Percentiles rank a stretch among this genome's conserved stretches.
phyloP scores from a whole-genome alignment of 2,888 invertebrate genomes.

The Clostera curtula region DNA sequence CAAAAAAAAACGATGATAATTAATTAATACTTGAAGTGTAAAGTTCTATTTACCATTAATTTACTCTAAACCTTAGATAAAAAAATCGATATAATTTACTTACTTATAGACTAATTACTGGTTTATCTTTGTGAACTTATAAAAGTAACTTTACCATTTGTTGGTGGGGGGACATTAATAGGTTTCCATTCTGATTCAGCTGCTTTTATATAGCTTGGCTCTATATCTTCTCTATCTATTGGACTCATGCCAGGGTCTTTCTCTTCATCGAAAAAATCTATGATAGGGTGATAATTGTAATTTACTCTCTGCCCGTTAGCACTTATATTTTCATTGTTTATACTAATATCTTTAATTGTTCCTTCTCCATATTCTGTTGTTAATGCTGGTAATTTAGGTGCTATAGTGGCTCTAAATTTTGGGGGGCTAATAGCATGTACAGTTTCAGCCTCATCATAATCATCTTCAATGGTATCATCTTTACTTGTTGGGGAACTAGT shows the following conservation, averaged over 20 bases:
- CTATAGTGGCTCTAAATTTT: slow-evolving; percentile 42
- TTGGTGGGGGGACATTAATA: slow-evolving; percentile 47
- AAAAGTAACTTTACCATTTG: too few relatives aligned
- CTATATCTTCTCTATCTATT: slow-evolving; percentile 58
- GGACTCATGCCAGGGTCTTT: slow-evolving; percentile 43
- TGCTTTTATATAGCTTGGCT: slow-evolving; percentile 34
- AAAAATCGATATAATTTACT: too few relatives aligned
- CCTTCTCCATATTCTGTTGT: slow-evolving; percentile 36
- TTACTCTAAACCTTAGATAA: too few relatives aligned
- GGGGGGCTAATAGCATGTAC: slow-evolving; percentile 30
- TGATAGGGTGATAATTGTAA: slow-evolving; percentile 89
- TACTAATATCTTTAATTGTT: slow-evolving; percentile 28
- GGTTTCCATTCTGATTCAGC: slow-evolving; percentile 68
- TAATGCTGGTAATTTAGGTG: slow-evolving; percentile 49
- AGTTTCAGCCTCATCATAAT: slow-evolving; percentile 46
- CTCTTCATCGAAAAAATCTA: slow-evolving; percentile 81
- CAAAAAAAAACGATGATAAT: too few relatives aligned
- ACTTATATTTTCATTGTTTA: slow-evolving; percentile 31
- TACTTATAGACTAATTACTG: too few relatives aligned
- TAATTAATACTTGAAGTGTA: too few relatives aligned
- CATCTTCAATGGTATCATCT: slow-evolving; percentile 50
- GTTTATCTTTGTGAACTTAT: too few relatives aligned
- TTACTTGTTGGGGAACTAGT: slow-evolving; percentile 33
- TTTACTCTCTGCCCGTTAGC: slow-evolving; percentile 76
- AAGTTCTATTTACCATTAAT: too few relatives aligned